Evolutionary conservation across 2,888 invertebrate genomes (phyloP).

Genomic region (Acanthoscelides obtectus): DNA sequence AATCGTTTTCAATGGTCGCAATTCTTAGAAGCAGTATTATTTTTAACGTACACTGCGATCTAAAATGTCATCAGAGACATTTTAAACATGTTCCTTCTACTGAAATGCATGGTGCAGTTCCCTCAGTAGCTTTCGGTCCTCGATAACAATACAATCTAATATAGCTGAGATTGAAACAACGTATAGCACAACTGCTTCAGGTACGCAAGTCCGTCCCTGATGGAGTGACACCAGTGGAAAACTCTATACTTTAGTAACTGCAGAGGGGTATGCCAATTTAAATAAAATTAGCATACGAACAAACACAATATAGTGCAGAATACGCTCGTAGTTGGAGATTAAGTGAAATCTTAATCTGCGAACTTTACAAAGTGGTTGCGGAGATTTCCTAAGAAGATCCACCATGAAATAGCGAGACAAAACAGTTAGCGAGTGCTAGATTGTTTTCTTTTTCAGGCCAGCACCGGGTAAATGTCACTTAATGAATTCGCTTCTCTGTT

Average conservation of each 20-base stretch:
- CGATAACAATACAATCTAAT: too few species aligned
- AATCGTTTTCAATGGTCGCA: too few species aligned
- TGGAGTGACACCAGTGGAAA: neutral
- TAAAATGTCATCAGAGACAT: too few species aligned
- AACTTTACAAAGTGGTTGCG: conserved; percentile 29
- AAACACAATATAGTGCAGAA: conserved; percentile 1
- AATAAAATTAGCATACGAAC: neutral
- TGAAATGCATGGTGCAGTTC: too few species aligned
- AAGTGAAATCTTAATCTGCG: conserved; percentile 23
- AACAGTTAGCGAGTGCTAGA: conserved; percentile 20
- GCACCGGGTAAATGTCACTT: conserved; percentile 21
- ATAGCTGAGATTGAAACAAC: too few species aligned
- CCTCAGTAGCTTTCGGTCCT: too few species aligned
- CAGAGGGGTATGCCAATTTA: neutral
- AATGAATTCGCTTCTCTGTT: conserved; percentile 18
- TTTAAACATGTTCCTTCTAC: too few species aligned
- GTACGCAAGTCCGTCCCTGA: neutral
- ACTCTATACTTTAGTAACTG: neutral
- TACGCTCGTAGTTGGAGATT: conserved; percentile 12
- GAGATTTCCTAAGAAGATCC: conserved; percentile 28
- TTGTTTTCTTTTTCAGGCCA: conserved; percentile 31
- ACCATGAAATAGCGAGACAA: conserved; percentile 26
- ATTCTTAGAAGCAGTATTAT: too few species aligned
- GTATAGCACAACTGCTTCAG: too few species aligned
- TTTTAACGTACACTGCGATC: too few species aligned